Percentiles rank a stretch among this genome's conserved stretches.
phyloP scores from a whole-genome alignment of 2,888 invertebrate species.

The Malthinus flaveolus region DNA sequence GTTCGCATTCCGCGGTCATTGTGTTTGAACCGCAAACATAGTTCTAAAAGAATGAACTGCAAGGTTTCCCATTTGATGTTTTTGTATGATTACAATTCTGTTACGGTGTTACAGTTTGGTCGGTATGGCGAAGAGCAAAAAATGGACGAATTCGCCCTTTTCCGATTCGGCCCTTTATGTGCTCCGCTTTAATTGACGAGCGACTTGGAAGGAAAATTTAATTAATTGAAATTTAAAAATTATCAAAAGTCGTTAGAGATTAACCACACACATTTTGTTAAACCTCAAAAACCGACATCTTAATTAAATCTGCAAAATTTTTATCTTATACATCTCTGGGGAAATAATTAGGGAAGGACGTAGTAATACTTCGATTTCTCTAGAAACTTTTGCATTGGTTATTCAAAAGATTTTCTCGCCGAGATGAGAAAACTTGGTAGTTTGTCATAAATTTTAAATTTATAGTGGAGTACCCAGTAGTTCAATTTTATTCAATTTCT shows the following conservation, averaged over 20 bases:
- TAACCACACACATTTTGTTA: neutral
- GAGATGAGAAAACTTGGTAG: neutral
- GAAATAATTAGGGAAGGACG: slow-evolving; percentile 2
- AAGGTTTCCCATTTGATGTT: slow-evolving; percentile 7
- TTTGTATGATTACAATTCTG: slow-evolving; percentile 4
- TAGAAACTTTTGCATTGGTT: neutral
- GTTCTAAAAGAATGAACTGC: neutral
- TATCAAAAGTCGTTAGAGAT: neutral
- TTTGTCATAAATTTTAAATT: too few species aligned
- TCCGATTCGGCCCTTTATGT: too few species aligned
- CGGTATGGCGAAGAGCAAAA: neutral
- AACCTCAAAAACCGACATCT: slow-evolving; percentile 3
- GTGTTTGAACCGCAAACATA: slow-evolving; percentile 12
- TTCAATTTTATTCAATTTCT: too few species aligned
- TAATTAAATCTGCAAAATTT: slow-evolving; percentile 6
- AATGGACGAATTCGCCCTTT: too few species aligned
- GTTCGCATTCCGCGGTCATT: slow-evolving; percentile 24
- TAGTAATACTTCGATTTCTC: neutral
- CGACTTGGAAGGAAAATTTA: too few species aligned
- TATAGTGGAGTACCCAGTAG: too few species aligned
- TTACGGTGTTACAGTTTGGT: slow-evolving; percentile 2
- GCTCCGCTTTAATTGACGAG: too few species aligned
- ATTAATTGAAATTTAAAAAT: too few species aligned
- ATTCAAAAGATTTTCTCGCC: neutral
- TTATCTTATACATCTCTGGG: neutral